phyloP scores from a whole-genome alignment of 2,113 vertebrate genomes.

The Polypterus bichir region DNA sequence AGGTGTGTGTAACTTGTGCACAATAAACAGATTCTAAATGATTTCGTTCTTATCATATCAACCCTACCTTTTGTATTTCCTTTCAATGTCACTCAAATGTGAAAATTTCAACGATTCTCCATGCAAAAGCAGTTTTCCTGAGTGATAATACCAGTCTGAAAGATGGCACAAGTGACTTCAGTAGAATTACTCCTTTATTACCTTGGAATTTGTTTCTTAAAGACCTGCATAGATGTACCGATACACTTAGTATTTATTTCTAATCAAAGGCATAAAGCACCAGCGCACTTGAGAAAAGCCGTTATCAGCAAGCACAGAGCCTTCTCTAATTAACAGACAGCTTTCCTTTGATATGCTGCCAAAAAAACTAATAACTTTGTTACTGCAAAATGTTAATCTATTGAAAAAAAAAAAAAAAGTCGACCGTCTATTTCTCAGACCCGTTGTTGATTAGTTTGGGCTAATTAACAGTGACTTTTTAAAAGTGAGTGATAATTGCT shows the following conservation, averaged over 20 bases:
- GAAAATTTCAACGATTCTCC: too few species aligned
- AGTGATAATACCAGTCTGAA: too few species aligned
- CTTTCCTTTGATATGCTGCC: constrained; percentile 33
- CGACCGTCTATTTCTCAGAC: constrained; percentile 43
- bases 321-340: constrained; percentile 38
- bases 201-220: not conserved
- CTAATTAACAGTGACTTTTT: constrained; percentile 48
- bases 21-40: too few species aligned
- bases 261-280: not conserved
- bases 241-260: constrained; percentile 7
- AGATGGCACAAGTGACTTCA: too few species aligned
- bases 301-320: constrained; percentile 19
- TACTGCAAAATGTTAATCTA: constrained; percentile 35
- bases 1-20: too few species aligned
- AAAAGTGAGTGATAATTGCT: constrained; percentile 51
- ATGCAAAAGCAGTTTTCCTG: too few species aligned
- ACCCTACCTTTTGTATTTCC: too few species aligned
- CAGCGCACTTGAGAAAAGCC: not conserved
- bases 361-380: constrained; percentile 47
- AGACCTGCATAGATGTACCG: not conserved
- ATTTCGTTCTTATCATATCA: too few species aligned
- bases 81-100: too few species aligned
- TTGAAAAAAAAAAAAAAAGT: constrained; percentile 26
- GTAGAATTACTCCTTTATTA: not conserved
- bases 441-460: constrained; percentile 34